phyloP scores from a whole-genome alignment of 2,888 invertebrate species.

The Machimus atricapillus region DNA sequence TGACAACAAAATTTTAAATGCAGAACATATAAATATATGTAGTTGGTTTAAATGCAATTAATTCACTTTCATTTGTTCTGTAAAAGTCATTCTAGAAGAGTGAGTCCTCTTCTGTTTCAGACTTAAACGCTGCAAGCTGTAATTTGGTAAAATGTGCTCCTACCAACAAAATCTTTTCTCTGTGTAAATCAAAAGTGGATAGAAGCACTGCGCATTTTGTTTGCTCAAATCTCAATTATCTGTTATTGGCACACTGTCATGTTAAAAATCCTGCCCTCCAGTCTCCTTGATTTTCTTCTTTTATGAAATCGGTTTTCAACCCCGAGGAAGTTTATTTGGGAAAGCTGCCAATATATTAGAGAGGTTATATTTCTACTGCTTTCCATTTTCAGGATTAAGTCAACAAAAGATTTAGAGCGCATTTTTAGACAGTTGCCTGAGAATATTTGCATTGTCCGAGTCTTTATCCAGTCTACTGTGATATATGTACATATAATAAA shows the following conservation, averaged over 20 bases:
- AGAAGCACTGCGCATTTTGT: not conserved
- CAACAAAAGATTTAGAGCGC: not conserved
- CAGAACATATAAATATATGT: not conserved
- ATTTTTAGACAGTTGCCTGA: not conserved
- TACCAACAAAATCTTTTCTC: not conserved
- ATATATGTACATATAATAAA: not conserved
- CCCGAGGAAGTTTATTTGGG: constrained; percentile 1
- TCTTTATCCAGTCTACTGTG: not conserved
- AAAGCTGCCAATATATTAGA: not conserved
- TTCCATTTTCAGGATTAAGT: not conserved
- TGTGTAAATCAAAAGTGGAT: constrained; percentile 21
- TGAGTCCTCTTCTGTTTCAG: not conserved
- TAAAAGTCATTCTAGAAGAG: not conserved
- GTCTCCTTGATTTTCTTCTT: constrained; percentile 14
- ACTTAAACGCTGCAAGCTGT: constrained; percentile 13
- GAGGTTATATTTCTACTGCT: not conserved
- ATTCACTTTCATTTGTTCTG: not conserved
- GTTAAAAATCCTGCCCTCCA: constrained; percentile 27
- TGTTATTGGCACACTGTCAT: constrained; percentile 32
- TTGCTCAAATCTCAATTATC: constrained; percentile 30
- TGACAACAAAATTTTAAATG: not conserved
- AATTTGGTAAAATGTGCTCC: constrained; percentile 16
- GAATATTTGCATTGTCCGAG: not conserved
- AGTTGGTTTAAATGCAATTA: not conserved
- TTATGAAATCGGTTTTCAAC: not conserved